Evolutionary conservation across 2,113 vertebrate species (phyloP), one percentile per base, ranked within the genome.

Genomic region (Formicarius rufipectus): DNA sequence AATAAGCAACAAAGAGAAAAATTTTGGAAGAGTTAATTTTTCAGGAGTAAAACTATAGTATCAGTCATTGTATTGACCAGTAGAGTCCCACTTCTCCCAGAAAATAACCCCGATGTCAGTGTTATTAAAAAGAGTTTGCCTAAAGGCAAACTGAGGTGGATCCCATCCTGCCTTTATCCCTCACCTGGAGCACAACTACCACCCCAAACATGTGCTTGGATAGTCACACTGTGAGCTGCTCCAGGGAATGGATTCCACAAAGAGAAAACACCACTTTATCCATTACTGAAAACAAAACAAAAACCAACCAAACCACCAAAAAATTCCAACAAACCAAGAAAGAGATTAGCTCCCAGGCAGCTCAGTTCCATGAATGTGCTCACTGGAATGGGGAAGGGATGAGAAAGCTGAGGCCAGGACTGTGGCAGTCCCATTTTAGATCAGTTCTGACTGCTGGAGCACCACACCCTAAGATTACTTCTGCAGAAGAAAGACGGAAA

Each of bases 361-460:
- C 47, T 72, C 20, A 60, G 53, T 19, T 91, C 66, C 58, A 72
- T 76, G 78, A 93, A 64, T 78, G 39, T 39, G 42, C 71, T 93
- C 79, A 76, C n/a, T 92, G 47, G 82, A 95, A 94, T 31, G 39
- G 85, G 63, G 96, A 95, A 90, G 63, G 47, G 75, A 90, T 88
- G 16, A 31, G 50, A 94, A 90, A 93, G n/a, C 50, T 67, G 47
- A 89, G 55, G 59, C 72, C 75, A 90, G 82, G 90, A 74, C 12
- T 90, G 67, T 66, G 50, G 71, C 79, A 86, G 94, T 86, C 85
- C 82, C 79, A 45, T 35, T 88, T 94, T 86, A 93, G 85, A 94
- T 80, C 75, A 62, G 67, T 93, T 97, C 58, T 80, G 68, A 55
- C 82, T 93, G 49, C 67, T 62, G 59, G 12, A 83, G 35, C 50